A percentile compares a stretch with the other conserved stretches of the same genome.
Conservation (phyloP, 1,140 invertebrate species). For the Macrotrachela quadricornifera region DNA sequence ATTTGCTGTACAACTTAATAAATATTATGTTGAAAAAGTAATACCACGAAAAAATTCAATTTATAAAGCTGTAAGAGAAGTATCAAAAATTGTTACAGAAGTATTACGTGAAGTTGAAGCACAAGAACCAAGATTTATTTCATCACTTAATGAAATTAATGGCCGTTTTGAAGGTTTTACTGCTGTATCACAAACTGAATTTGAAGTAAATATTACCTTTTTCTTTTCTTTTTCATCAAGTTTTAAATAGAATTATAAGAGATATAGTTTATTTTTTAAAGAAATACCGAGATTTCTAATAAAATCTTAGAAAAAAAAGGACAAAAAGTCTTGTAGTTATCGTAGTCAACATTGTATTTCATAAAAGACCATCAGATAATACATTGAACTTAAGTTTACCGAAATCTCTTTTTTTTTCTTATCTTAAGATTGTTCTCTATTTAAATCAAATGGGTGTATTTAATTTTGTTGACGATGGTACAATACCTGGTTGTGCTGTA, state of each 20-base stretch:
- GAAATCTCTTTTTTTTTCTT: too few species aligned
- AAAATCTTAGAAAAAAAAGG: too few species aligned
- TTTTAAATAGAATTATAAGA: too few species aligned
- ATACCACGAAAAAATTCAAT: slow-evolving; percentile 56
- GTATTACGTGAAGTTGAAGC: slow-evolving; percentile 85
- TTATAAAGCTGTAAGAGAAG: slow-evolving; percentile 64
- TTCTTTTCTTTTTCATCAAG: too few species aligned
- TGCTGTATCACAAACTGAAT: slow-evolving; percentile 59
- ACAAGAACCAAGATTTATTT: slow-evolving; percentile 78
- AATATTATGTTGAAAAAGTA: slow-evolving; percentile 71
- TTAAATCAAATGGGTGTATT: slow-evolving; percentile 86
- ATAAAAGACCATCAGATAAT: too few species aligned
- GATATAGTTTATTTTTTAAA: too few species aligned
- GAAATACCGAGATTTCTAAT: too few species aligned
- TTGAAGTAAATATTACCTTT: too few species aligned
- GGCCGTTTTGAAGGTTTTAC: slow-evolving; percentile 23
- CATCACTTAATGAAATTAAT: slow-evolving; percentile 33
- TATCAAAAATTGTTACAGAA: slow-evolving; percentile 75
- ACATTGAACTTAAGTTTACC: too few species aligned
- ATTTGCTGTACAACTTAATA: slow-evolving; percentile 30
- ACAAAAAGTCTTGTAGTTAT: too few species aligned
- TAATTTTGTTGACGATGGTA: slow-evolving; percentile 83
- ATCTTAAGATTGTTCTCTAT: slow-evolving; percentile 44
- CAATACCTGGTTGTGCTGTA: slow-evolving; percentile 71
- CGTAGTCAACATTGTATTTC: too few species aligned